Conservation (phyloP, 2,113 vertebrate genomes). For the Corapipo altera region DNA sequence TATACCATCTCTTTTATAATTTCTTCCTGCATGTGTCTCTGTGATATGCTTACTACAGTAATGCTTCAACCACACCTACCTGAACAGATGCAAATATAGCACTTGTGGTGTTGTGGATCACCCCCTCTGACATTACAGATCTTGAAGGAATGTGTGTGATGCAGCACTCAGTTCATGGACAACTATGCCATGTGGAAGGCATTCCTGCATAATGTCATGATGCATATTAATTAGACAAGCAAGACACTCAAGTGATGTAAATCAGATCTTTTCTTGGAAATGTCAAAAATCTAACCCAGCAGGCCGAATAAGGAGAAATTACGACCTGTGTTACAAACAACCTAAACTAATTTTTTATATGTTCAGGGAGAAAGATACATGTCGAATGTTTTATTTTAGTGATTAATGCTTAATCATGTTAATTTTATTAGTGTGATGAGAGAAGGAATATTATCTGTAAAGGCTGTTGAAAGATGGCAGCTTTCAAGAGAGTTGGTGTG, state of each 20-base stretch:
- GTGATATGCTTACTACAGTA: background rate
- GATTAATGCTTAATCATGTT: background rate
- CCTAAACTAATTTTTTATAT: background rate
- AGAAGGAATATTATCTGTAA: background rate
- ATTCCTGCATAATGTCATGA: constrained; percentile 33
- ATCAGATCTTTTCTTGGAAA: constrained; percentile 34
- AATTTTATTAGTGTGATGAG: constrained; percentile 18
- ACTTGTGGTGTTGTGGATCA: background rate
- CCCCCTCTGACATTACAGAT: background rate
- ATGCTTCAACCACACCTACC: background rate
- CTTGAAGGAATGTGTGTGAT: background rate
- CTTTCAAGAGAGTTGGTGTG: background rate
- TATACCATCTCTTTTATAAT: background rate
- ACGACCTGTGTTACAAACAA: background rate
- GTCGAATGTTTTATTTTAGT: background rate
- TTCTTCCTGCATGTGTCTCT: background rate
- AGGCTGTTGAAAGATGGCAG: background rate
- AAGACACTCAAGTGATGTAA: background rate
- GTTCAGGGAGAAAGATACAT: background rate
- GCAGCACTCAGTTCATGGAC: background rate
- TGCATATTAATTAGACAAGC: background rate
- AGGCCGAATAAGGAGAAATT: background rate
- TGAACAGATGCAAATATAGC: background rate
- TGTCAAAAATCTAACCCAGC: background rate
- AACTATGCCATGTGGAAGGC: background rate